Base-by-base conservation (phyloP, 2,888 invertebrate species). In the Lasius platythorax region DNA sequence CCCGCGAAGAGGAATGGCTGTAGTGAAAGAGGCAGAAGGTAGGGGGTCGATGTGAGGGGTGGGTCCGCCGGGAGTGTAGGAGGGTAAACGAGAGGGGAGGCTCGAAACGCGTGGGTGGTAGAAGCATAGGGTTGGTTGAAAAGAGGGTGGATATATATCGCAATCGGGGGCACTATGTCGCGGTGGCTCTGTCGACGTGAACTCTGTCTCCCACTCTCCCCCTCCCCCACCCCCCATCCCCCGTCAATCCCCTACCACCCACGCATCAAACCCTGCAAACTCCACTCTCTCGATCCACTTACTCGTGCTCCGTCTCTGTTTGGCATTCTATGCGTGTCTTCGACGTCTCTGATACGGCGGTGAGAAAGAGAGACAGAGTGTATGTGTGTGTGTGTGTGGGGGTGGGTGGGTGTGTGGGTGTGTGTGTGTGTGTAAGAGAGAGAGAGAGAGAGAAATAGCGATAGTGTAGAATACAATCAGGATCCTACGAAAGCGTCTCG, bases 101-200 rank as follows among this genome's bases (percentile, higher is more conserved):
- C 88, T 88, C 87, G 90, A 92, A 90, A 87, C 85, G 88, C 85
- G 86, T 86, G 86, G 90, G 88, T 91, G 93, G 91, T 85, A 88
- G 87, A 87, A 92, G 91, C 91, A 91, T 91, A 91, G 93, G 93
- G 92, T 92, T 93, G 92, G 91, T 87, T 90, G 85, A 67, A 66
- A 90, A 89, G 88, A 90, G 91, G 89, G 88, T 86, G 91, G 90
- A 90, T 91, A 92, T 93, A 93, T 92, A 93, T 93, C 92, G 93
- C 92, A 92, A 93, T 93, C 92, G 94, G 92, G 93, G 93, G 94
- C 93, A 93, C 94, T 93, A 93, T 93, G 93, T 93, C 93, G 93
- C 92, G 92, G 88, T 91, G 90, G 90, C 89, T 79, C 72, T 72
- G 92, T 88, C 92, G 90, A 90, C 90, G 88, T 82, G 85, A 89